These are phyloP conservation scores for Phyllotreta cruciferae DNA, from an alignment of 2,888 invertebrate species.

Conservation along the genomic window DNA sequence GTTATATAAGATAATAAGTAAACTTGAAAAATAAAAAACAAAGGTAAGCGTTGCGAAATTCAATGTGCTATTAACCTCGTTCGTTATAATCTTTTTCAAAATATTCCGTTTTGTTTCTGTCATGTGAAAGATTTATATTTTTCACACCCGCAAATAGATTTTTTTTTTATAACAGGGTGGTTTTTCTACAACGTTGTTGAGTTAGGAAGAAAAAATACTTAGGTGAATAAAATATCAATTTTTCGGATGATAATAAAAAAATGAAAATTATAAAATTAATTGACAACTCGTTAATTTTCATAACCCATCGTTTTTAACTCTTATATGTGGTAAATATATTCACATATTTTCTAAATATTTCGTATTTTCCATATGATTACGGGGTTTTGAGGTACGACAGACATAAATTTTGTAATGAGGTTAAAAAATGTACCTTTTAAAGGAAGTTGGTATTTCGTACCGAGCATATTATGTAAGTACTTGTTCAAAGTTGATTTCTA, in stretches of 20 bases:
- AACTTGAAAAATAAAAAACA: slow-evolving; percentile 9
- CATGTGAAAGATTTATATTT: slow-evolving; percentile 10
- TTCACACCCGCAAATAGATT: background rate
- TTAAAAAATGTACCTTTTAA: slow-evolving; percentile 51
- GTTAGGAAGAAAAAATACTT: background rate
- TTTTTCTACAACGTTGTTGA: slow-evolving; percentile 1
- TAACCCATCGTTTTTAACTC: background rate
- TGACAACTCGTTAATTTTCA: too few relatives aligned
- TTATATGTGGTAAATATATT: background rate
- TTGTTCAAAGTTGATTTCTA: slow-evolving; percentile 52
- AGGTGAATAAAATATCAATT: too few relatives aligned
- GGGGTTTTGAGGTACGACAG: slow-evolving; percentile 33
- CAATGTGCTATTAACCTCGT: slow-evolving; percentile 23
- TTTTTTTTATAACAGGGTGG: slow-evolving; percentile 1
- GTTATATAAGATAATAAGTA: background rate
- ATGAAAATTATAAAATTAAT: background rate
- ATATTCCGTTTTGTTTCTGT: slow-evolving; percentile 16
- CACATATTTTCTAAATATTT: background rate
- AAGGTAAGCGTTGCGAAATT: slow-evolving; percentile 4
- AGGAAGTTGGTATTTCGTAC: slow-evolving; percentile 55
- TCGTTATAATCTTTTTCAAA: slow-evolving; percentile 22
- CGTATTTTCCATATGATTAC: background rate
- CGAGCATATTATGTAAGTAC: slow-evolving; percentile 52
- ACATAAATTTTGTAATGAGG: slow-evolving; percentile 49
- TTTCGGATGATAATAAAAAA: background rate